Percentiles rank a stretch among this genome's conserved stretches.
Evolutionary conservation across 2,888 invertebrate genomes (phyloP).

Genomic region (Thysanoteuthis rhombus): DNA sequence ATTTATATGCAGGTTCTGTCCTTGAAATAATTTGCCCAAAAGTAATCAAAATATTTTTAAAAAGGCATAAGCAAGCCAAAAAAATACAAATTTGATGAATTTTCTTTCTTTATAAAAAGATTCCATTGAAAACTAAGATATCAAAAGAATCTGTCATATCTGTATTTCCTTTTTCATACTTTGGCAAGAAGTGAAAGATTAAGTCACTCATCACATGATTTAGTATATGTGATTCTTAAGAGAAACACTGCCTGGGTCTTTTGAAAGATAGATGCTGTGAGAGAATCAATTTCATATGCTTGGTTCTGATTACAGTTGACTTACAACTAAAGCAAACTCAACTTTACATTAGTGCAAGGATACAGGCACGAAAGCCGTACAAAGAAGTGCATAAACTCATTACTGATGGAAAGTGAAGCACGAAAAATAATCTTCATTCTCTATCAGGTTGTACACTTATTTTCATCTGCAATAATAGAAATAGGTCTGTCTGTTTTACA

Average conservation of each 20-base stretch:
- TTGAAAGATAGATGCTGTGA: neutral
- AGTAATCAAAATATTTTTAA: too few species aligned
- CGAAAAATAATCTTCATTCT: neutral
- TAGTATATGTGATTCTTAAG: neutral
- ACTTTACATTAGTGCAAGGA: too few species aligned
- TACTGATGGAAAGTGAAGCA: neutral
- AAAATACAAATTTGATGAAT: neutral
- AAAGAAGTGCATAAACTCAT: too few species aligned
- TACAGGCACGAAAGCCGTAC: too few species aligned
- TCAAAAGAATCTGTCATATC: neutral
- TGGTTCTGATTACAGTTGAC: neutral
- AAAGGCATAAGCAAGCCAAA: too few species aligned
- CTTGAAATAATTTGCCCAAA: too few species aligned
- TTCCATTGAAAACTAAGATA: neutral
- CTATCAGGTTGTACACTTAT: too few species aligned
- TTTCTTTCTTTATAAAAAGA: neutral
- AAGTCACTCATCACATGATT: neutral
- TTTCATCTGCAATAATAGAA: too few species aligned
- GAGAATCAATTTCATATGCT: neutral
- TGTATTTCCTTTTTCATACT: neutral
- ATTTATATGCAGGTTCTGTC: neutral
- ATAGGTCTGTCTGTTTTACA: too few species aligned
- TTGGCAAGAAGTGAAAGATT: neutral
- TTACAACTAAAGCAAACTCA: too few species aligned
- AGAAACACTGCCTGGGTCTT: neutral